Evolutionary conservation across 2,888 invertebrate genomes (phyloP).

Genomic region (Escarpia spicata): DNA sequence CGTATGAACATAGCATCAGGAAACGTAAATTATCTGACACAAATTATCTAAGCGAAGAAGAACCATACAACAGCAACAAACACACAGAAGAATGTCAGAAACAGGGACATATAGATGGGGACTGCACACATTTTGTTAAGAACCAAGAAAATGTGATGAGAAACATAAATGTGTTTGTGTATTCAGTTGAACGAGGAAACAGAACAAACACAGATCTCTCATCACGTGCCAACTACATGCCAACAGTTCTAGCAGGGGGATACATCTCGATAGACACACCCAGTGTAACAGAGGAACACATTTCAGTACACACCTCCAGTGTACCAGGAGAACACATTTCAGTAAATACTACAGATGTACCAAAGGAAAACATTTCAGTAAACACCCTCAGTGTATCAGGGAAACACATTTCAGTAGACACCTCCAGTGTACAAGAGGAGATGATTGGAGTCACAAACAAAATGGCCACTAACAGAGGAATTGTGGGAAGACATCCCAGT

Average conservation of each 20-base stretch:
- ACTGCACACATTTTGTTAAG: not conserved
- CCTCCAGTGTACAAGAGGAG: not conserved
- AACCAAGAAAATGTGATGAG: not conserved
- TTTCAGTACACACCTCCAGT: not conserved
- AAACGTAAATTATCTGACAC: not conserved
- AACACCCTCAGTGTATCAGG: too few relatives aligned
- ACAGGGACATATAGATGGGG: not conserved
- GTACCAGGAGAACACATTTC: not conserved
- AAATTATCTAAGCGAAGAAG: not conserved
- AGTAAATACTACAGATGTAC: not conserved
- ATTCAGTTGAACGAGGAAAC: conserved; percentile 17
- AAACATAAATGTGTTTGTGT: not conserved
- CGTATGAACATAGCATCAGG: not conserved
- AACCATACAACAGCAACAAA: not conserved
- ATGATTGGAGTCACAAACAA: not conserved
- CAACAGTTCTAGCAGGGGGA: not conserved
- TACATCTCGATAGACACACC: not conserved
- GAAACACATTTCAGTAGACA: not conserved
- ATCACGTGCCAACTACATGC: not conserved
- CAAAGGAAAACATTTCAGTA: not conserved
- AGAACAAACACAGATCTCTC: not conserved
- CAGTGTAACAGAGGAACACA: not conserved
- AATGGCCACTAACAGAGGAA: not conserved
- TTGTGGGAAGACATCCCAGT: not conserved
- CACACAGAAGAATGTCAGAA: not conserved